Percentiles rank a stretch among this genome's conserved stretches.
These are phyloP conservation scores for Dynastes maya DNA, from an alignment of 2,888 invertebrate species.

Conservation along the genomic window DNA sequence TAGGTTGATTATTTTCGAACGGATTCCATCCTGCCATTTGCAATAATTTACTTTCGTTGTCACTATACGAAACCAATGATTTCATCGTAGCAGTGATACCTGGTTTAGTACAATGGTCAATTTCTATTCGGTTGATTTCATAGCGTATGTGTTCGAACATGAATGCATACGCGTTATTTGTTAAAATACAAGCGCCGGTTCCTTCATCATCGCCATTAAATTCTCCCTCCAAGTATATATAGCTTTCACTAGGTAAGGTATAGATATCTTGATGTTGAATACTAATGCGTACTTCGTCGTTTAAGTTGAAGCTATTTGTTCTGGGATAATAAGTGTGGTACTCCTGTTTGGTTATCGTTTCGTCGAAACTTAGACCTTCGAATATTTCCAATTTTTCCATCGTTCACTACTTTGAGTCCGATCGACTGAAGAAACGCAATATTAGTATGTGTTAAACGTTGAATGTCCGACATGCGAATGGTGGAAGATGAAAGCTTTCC, in stretches of 20 bases:
- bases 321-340: too few species aligned
- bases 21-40: slow-evolving; percentile 56
- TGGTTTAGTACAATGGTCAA: slow-evolving; percentile 63
- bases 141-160: slow-evolving; percentile 57
- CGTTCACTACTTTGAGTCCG: slow-evolving; percentile 42
- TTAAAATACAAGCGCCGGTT: slow-evolving; percentile 24
- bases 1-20: background rate
- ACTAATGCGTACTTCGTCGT: too few species aligned
- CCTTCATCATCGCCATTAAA: background rate
- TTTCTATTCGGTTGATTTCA: slow-evolving; percentile 64
- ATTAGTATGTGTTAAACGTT: slow-evolving; percentile 32
- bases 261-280: background rate
- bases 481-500: background rate
- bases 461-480: slow-evolving; percentile 49
- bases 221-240: too few species aligned
- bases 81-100: slow-evolving; percentile 63
- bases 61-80: slow-evolving; percentile 58
- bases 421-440: slow-evolving; percentile 19
- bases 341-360: slow-evolving; percentile 47
- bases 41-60: slow-evolving; percentile 57
- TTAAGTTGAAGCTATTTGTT: too few species aligned
- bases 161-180: slow-evolving; percentile 60
- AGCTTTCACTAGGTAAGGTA: background rate
- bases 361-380: slow-evolving; percentile 34
- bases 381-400: slow-evolving; percentile 36